phyloP scores from a whole-genome alignment of 2,113 vertebrate species.

The Orycteropus afer region DNA sequence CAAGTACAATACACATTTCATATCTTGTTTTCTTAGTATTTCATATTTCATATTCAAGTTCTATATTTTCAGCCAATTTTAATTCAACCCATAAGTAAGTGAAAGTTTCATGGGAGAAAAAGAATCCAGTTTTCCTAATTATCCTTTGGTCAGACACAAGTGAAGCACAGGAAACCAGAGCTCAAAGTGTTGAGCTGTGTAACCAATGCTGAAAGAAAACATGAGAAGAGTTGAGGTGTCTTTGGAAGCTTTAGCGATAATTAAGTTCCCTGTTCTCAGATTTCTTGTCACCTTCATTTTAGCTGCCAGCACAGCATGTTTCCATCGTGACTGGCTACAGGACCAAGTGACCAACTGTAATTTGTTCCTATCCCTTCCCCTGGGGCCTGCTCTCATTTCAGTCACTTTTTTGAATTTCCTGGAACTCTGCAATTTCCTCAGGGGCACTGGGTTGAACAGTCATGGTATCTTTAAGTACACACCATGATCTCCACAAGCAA shows the following conservation, averaged over 20 bases:
- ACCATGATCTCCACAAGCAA: background rate
- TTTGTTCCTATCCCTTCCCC: background rate
- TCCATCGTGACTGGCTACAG: background rate
- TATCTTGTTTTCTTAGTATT: background rate
- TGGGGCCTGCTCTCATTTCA: accelerated
- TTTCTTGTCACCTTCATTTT: constrained; percentile 64
- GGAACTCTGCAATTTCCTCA: background rate
- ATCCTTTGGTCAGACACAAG: background rate
- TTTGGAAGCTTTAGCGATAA: background rate
- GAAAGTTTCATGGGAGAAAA: background rate
- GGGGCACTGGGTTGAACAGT: background rate
- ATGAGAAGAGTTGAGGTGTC: background rate
- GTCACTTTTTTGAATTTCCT: constrained; percentile 40
- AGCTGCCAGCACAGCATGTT: background rate
- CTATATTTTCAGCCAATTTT: background rate
- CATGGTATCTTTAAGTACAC: background rate
- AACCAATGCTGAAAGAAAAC: constrained; percentile 39
- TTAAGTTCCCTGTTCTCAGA: constrained; percentile 50
- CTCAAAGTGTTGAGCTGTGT: background rate
- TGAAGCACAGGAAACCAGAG: background rate
- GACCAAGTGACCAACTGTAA: constrained; percentile 31
- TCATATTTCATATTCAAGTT: background rate
- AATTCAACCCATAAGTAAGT: background rate
- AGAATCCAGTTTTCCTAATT: background rate
- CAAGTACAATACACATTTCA: background rate